Conservation (phyloP, 1,140 invertebrate species). For the Zaprionus camerounensis region DNA sequence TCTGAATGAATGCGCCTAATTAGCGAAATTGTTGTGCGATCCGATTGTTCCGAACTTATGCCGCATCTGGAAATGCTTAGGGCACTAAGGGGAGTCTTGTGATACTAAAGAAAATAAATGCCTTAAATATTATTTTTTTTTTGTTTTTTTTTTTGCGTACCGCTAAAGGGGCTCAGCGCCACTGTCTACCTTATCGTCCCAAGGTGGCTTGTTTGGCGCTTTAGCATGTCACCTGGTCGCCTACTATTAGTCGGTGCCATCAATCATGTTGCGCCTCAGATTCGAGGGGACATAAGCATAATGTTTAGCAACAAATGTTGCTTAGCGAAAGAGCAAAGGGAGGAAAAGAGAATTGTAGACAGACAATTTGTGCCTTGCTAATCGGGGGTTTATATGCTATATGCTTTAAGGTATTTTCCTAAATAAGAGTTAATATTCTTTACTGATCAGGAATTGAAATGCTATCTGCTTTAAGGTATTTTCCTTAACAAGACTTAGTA, state of each 20-base stretch:
- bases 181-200: slow-evolving; percentile 28
- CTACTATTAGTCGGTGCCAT: slow-evolving; percentile 19
- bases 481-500: too few species aligned
- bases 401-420: too few species aligned
- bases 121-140: neutral
- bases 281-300: slow-evolving; percentile 1
- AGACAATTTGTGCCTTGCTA: too few species aligned
- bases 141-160: slow-evolving; percentile 9
- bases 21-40: slow-evolving; percentile 45
- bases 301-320: slow-evolving; percentile 40
- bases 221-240: slow-evolving; percentile 25
- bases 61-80: slow-evolving; percentile 4
- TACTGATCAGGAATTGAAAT: too few species aligned
- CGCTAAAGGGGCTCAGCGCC: neutral
- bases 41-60: slow-evolving; percentile 34
- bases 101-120: slow-evolving; percentile 2
- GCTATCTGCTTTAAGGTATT: too few species aligned
- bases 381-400: too few species aligned
- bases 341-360: too few species aligned
- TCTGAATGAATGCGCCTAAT: slow-evolving; percentile 41
- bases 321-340: neutral
- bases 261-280: slow-evolving; percentile 40
- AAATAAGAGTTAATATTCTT: too few species aligned
- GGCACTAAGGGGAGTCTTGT: slow-evolving; percentile 2
- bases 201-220: slow-evolving; percentile 38